Percentiles rank a stretch among this genome's conserved stretches.
Conservation (phyloP, 2,888 invertebrate species). For the Scrobipalpa atriplicella region DNA sequence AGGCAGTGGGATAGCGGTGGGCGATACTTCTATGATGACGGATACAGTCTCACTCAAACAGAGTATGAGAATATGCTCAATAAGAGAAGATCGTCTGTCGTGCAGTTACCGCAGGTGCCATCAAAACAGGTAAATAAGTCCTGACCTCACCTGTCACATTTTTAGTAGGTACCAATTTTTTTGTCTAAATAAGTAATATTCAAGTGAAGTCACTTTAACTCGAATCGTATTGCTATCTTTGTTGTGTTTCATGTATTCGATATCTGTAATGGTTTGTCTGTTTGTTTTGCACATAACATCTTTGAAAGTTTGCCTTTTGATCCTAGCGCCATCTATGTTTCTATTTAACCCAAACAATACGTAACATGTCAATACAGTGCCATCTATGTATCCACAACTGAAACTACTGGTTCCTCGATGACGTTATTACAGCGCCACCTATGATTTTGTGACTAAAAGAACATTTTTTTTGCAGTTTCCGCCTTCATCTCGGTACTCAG, state of each 20-base stretch:
- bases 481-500: slow-evolving; percentile 75
- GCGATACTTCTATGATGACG: slow-evolving; percentile 72
- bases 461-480: slow-evolving; percentile 59
- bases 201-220: too few species aligned
- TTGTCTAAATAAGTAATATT: too few species aligned
- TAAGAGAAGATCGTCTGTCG: slow-evolving; percentile 78
- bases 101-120: slow-evolving; percentile 79
- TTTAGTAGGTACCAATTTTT: too few species aligned
- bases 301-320: too few species aligned
- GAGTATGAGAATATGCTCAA: slow-evolving; percentile 82
- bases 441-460: background rate
- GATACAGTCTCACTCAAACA: slow-evolving; percentile 75
- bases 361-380: background rate
- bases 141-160: too few species aligned
- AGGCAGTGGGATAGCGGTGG: slow-evolving; percentile 90
- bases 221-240: too few species aligned
- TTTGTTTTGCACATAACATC: background rate
- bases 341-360: background rate
- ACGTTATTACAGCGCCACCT: slow-evolving; percentile 25
- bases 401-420: background rate
- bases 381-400: background rate
- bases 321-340: slow-evolving; percentile 2
- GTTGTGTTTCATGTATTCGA: too few species aligned
- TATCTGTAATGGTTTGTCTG: too few species aligned
- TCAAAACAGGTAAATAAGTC: slow-evolving; percentile 60